Evolutionary conservation across 2,888 invertebrate species (phyloP).

Genomic region (Choreutis nemorana): DNA sequence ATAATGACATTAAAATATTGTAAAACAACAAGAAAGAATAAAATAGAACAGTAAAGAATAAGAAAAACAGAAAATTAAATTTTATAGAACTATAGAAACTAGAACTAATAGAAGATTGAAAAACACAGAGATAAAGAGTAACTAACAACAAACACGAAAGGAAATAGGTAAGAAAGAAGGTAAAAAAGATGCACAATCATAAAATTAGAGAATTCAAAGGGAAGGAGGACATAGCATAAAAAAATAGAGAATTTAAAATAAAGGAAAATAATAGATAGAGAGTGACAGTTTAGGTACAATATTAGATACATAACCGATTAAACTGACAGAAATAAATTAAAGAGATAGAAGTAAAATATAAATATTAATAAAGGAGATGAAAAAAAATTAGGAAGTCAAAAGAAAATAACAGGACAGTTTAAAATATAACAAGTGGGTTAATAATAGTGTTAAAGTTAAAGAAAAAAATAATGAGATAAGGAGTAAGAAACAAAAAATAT

Average conservation of each 20-base stretch:
- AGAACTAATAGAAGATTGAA: background rate
- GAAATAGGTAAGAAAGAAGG: background rate
- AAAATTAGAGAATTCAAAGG: background rate
- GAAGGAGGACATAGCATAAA: background rate
- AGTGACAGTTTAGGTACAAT: background rate
- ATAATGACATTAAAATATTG: background rate
- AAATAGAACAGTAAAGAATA: conserved; percentile 1
- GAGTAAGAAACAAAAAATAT: background rate
- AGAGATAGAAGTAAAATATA: background rate
- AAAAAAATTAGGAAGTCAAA: background rate
- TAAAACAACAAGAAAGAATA: conserved; percentile 5
- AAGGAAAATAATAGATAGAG: background rate
- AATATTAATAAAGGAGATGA: background rate
- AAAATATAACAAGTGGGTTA: background rate
- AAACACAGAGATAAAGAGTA: background rate
- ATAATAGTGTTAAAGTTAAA: background rate
- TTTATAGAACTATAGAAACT: background rate
- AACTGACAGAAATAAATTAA: background rate
- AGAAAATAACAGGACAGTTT: background rate
- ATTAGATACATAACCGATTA: background rate
- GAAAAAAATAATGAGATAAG: background rate
- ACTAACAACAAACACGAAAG: background rate
- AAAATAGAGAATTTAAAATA: conserved; percentile 1
- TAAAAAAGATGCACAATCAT: background rate
- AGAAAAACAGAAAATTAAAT: conserved; percentile 4